Evolutionary conservation across 2,113 vertebrate genomes (phyloP).

Genomic region (Tychaedon coryphoeus): DNA sequence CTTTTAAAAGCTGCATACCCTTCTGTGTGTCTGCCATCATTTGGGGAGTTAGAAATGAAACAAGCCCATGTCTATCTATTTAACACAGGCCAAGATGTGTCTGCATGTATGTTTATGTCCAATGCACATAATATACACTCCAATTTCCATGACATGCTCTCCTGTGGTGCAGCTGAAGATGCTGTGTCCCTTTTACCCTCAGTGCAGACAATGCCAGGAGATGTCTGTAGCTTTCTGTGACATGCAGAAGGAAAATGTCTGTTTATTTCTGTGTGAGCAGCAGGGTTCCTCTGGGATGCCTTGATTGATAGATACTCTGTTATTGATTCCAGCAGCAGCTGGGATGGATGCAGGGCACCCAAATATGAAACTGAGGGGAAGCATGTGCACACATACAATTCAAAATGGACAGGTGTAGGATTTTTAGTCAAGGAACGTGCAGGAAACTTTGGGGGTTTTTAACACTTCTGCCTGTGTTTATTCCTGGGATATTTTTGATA

Average conservation of each 20-base stretch:
- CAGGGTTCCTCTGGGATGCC: not conserved
- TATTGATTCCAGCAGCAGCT: constrained; percentile 18
- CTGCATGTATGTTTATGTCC: not conserved
- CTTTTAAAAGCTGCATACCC: not conserved
- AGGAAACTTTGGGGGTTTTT: not conserved
- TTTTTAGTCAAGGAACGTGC: not conserved
- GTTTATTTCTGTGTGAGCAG: not conserved
- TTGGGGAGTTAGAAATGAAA: not conserved
- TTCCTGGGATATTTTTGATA: not conserved
- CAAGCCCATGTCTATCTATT: not conserved
- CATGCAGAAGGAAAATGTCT: not conserved
- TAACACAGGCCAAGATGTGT: not conserved
- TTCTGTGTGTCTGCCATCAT: not conserved
- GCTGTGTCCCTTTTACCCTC: not conserved
- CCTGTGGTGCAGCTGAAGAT: not conserved
- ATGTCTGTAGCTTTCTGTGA: not conserved
- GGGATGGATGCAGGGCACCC: not conserved
- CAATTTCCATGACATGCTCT: fast-evolving
- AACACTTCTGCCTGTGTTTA: not conserved
- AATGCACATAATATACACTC: not conserved
- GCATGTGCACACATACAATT: not conserved
- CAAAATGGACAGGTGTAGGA: not conserved
- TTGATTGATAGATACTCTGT: not conserved
- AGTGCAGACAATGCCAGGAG: not conserved
- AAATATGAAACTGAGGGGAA: not conserved